Conservation (phyloP, 2,888 invertebrate genomes). For the Galeruca laticollis region DNA sequence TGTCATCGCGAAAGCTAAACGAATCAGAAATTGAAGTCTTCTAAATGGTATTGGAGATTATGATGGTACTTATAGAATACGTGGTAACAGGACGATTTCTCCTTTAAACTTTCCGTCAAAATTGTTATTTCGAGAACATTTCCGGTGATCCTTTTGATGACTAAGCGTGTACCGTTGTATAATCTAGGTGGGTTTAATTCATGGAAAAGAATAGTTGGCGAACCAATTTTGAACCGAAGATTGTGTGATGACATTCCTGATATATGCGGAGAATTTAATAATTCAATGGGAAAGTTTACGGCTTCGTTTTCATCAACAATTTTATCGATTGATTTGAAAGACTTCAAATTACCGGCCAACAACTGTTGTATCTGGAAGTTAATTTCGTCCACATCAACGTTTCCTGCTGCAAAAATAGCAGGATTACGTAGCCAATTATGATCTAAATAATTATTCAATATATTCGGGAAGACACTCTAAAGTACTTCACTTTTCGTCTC, state of each 20-base stretch:
- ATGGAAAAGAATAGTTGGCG: conserved; percentile 16
- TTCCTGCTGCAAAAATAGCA: conserved; percentile 14
- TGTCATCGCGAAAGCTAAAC: too few species aligned
- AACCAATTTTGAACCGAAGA: conserved; percentile 43
- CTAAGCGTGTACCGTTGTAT: conserved; percentile 34
- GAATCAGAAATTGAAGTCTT: too few species aligned
- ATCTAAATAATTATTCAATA: neutral
- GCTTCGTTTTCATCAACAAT: conserved; percentile 39
- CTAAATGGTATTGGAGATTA: too few species aligned
- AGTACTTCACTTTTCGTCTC: neutral
- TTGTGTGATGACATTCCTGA: conserved; percentile 42
- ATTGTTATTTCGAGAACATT: conserved; percentile 23
- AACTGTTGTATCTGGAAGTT: conserved; percentile 38
- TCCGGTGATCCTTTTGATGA: conserved; percentile 23
- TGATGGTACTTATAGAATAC: too few species aligned
- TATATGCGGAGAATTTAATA: conserved; percentile 22
- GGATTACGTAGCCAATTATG: neutral
- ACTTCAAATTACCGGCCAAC: conserved; percentile 41
- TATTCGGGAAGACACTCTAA: conserved; percentile 3
- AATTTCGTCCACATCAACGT: conserved; percentile 47
- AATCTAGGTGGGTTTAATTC: conserved; percentile 29
- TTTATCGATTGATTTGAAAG: conserved; percentile 45
- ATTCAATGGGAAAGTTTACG: conserved; percentile 47
- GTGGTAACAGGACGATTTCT: too few species aligned
- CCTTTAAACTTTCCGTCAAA: conserved; percentile 33